A percentile compares a stretch with the other conserved stretches of the same genome.
These are phyloP conservation scores for Drosophila willistoni DNA, from an alignment of 1,140 invertebrate genomes.

Conservation along the genomic window DNA sequence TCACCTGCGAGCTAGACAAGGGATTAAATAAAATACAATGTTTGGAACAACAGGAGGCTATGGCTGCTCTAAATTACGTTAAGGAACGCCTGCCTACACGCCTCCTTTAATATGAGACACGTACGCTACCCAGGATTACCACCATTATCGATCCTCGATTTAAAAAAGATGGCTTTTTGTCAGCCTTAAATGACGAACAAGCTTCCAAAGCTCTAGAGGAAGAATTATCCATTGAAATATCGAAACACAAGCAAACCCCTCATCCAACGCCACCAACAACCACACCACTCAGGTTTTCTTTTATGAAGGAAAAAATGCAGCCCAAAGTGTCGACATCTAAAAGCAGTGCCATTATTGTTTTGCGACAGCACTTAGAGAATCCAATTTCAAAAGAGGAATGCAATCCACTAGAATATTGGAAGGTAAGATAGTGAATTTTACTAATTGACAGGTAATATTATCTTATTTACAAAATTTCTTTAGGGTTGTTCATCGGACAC, in stretches of 20 bases:
- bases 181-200: constrained; percentile 5
- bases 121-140: neutral
- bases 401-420: constrained; percentile 8
- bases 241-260: too few species aligned
- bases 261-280: too few species aligned
- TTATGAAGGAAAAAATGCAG: too few species aligned
- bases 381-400: neutral
- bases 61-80: too few species aligned
- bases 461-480: neutral
- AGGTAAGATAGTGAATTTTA: neutral
- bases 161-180: constrained; percentile 7
- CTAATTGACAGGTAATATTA: neutral
- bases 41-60: too few species aligned
- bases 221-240: too few species aligned
- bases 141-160: constrained; percentile 9
- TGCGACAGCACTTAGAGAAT: neutral
- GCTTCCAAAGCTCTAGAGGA: too few species aligned
- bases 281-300: too few species aligned
- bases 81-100: neutral
- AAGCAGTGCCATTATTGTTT: neutral
- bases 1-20: too few species aligned
- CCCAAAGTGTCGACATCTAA: neutral
- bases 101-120: constrained; percentile 1
- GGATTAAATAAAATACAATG: too few species aligned
- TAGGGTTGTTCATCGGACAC: too few species aligned